Evolutionary conservation across 1,140 invertebrate genomes (phyloP).

Genomic region (Drosophila seguyi): DNA sequence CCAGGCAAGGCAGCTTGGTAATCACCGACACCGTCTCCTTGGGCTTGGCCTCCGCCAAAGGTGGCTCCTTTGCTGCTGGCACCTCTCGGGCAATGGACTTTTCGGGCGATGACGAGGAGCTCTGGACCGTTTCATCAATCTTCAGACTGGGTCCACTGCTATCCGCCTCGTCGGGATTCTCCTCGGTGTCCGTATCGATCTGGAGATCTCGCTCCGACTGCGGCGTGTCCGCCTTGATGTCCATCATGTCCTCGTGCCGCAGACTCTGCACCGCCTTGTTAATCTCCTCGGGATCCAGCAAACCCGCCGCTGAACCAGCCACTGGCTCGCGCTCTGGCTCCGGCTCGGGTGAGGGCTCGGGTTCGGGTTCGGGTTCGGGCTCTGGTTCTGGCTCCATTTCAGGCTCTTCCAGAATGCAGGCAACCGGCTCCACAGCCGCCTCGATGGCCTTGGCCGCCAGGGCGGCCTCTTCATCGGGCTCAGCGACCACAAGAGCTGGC

Average conservation of each 20-base stretch:
- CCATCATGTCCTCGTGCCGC: slow-evolving; percentile 89
- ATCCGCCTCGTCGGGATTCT: slow-evolving; percentile 87
- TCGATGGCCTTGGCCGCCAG: slow-evolving; percentile 80
- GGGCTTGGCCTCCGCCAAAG: slow-evolving; percentile 2
- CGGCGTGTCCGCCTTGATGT: slow-evolving; percentile 93
- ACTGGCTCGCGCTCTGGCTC: slow-evolving; percentile 46
- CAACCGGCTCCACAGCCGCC: slow-evolving; percentile 52
- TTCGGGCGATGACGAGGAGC: slow-evolving; percentile 31
- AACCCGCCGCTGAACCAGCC: not conserved
- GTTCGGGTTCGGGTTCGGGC: slow-evolving; percentile 29
- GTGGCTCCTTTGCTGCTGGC: not conserved
- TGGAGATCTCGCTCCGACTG: slow-evolving; percentile 93
- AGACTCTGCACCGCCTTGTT: slow-evolving; percentile 91
- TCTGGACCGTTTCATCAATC: slow-evolving; percentile 73
- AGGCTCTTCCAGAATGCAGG: slow-evolving; percentile 46
- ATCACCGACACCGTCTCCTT: slow-evolving; percentile 55
- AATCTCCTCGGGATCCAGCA: slow-evolving; percentile 90
- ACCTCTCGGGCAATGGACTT: slow-evolving; percentile 28
- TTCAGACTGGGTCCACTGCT: slow-evolving; percentile 78
- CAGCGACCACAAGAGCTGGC: slow-evolving; percentile 51
- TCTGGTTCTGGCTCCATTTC: slow-evolving; percentile 45
- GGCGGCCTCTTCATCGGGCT: slow-evolving; percentile 77
- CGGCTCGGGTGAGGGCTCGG: slow-evolving; percentile 39
- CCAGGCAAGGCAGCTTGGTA: slow-evolving; percentile 59
- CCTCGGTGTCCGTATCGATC: slow-evolving; percentile 94